A percentile compares a stretch with the other conserved stretches of the same genome.
Evolutionary conservation across 2,888 invertebrate genomes (phyloP).

Genomic region (Abscondita cerata): DNA sequence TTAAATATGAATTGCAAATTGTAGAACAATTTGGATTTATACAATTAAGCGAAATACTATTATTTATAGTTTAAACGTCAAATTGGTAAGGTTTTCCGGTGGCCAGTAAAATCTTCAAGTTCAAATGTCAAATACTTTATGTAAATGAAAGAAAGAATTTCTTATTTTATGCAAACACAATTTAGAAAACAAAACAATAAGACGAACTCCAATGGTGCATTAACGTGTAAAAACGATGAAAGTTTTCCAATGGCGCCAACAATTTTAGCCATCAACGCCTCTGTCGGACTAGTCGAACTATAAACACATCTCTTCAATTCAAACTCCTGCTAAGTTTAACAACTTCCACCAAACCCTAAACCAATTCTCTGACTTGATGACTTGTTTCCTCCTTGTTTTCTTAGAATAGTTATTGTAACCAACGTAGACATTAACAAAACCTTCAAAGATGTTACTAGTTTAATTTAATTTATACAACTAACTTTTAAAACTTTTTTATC

Average conservation of each 20-base stretch:
- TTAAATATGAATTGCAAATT: constrained; percentile 27
- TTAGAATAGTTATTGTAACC: constrained; percentile 28
- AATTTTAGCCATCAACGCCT: constrained; percentile 40
- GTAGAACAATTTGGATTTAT: background rate
- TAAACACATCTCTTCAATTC: constrained; percentile 43
- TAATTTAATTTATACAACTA: constrained; percentile 1
- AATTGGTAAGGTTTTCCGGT: background rate
- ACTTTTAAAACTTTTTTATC: too few relatives aligned
- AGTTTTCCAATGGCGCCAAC: constrained; percentile 36
- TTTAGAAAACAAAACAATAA: constrained; percentile 35
- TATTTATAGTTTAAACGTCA: too few relatives aligned
- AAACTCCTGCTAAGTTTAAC: constrained; percentile 40
- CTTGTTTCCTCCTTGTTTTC: constrained; percentile 41
- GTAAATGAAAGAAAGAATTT: constrained; percentile 24
- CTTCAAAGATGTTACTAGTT: constrained; percentile 5
- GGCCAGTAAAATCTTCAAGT: constrained; percentile 11
- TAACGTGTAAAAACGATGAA: constrained; percentile 38
- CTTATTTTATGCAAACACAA: constrained; percentile 25
- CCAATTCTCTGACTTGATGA: constrained; percentile 41
- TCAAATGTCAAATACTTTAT: constrained; percentile 16
- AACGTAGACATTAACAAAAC: constrained; percentile 21
- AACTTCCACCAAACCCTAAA: constrained; percentile 41
- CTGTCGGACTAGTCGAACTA: constrained; percentile 38
- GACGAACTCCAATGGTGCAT: constrained; percentile 39
- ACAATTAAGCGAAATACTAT: background rate